phyloP scores from a whole-genome alignment of 2,797 vertebrate species.

The Melopsittacus undulatus region DNA sequence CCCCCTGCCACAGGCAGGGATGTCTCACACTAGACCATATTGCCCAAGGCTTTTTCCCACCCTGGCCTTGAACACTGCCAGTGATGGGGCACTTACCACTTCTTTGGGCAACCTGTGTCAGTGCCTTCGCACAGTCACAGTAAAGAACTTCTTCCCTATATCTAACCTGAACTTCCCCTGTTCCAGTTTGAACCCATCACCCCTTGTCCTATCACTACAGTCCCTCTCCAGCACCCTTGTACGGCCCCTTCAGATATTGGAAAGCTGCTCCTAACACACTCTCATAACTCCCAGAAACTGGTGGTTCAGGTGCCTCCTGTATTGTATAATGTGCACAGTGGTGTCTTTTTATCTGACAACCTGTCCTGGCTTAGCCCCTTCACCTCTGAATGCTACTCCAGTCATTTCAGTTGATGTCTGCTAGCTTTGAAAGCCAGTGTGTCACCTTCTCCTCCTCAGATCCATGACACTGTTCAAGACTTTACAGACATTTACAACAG shows the following conservation, averaged over 20 bases:
- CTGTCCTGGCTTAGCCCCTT: not conserved
- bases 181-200: not conserved
- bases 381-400: not conserved
- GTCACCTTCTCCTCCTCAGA: not conserved
- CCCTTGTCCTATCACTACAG: not conserved
- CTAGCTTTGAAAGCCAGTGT: not conserved
- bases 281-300: rapidly evolving
- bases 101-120: not conserved
- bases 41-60: not conserved
- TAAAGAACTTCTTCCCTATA: not conserved
- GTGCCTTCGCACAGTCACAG: not conserved
- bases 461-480: not conserved
- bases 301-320: not conserved
- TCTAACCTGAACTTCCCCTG: not conserved
- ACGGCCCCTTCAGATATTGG: not conserved
- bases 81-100: not conserved
- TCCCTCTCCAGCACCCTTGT: not conserved
- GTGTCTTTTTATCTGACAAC: not conserved
- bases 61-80: not conserved
- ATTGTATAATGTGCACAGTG: too few relatives aligned
- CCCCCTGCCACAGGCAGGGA: not conserved
- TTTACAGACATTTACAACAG: not conserved
- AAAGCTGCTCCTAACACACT: not conserved
- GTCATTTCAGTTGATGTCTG: not conserved
- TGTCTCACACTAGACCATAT: not conserved